These are phyloP conservation scores for Ectemnius continuus DNA, from an alignment of 2,888 invertebrate species.

Conservation along the genomic window DNA sequence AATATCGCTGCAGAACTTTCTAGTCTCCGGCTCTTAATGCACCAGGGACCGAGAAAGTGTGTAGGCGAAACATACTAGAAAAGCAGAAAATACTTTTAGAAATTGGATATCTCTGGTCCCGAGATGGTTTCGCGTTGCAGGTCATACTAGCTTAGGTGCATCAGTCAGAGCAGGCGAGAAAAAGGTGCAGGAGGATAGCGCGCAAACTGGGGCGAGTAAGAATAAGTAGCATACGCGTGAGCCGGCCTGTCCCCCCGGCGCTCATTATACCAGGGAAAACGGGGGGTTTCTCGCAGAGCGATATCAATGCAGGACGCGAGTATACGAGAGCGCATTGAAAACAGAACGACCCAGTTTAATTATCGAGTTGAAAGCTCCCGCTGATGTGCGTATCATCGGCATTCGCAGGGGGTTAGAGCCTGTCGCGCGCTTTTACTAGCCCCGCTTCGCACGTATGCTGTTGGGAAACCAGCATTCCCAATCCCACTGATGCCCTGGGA, in stretches of 20 bases:
- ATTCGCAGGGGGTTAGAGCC: slow-evolving; percentile 21
- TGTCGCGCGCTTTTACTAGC: slow-evolving; percentile 30
- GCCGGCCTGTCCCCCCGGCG: background rate
- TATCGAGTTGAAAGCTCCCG: background rate
- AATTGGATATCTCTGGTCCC: too few relatives aligned
- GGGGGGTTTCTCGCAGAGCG: background rate
- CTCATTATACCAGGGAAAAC: background rate
- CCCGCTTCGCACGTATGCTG: slow-evolving; percentile 33
- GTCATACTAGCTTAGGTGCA: too few relatives aligned
- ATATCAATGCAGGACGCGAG: slow-evolving; percentile 2
- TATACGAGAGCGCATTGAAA: background rate
- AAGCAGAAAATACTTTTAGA: too few relatives aligned
- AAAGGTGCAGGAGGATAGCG: background rate
- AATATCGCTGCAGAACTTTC: too few relatives aligned
- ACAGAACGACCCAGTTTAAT: slow-evolving; percentile 11
- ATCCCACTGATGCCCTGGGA: slow-evolving; percentile 37
- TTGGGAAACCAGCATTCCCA: slow-evolving; percentile 9
- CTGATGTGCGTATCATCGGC: slow-evolving; percentile 4
- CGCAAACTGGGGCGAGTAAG: background rate
- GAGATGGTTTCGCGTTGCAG: too few relatives aligned
- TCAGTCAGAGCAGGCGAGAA: too few relatives aligned
- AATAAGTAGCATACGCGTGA: background rate
- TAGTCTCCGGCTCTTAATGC: too few relatives aligned
- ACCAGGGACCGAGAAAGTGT: too few relatives aligned
- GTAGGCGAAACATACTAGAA: too few relatives aligned